Evolutionary conservation across 2,113 vertebrate species (phyloP).

Genomic region (Callaeas wilsoni): DNA sequence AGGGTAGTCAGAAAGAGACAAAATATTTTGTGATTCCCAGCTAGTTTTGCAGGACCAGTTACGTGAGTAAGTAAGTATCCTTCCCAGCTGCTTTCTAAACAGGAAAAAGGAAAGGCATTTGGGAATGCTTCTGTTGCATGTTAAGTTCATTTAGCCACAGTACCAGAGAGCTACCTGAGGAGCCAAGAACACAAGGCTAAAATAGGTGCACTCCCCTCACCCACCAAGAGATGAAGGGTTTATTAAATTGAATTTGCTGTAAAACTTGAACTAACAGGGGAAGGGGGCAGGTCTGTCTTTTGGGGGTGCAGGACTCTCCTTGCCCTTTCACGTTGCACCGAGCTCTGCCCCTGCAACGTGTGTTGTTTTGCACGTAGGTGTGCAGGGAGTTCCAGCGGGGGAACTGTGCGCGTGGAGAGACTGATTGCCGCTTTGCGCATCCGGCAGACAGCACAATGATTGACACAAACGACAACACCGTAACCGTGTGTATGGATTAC

Average conservation of each 20-base stretch:
- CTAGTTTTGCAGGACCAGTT: neutral
- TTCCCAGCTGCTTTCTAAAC: neutral
- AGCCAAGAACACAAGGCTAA: neutral
- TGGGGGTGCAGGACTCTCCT: neutral
- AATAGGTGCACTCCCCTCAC: neutral
- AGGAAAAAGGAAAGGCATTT: neutral
- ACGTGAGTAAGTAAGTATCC: neutral
- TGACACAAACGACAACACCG: slow-evolving; percentile 93
- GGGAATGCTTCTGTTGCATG: neutral
- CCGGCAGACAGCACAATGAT: slow-evolving; percentile 96
- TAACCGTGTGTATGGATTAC: slow-evolving; percentile 99
- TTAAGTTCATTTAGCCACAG: neutral
- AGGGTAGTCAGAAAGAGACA: neutral
- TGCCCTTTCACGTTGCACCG: accelerated
- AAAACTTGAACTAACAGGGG: neutral
- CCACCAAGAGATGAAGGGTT: neutral
- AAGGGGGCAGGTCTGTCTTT: neutral
- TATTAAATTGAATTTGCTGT: neutral
- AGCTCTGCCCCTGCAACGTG: slow-evolving; percentile 18
- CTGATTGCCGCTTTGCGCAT: slow-evolving; percentile 95
- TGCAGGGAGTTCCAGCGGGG: slow-evolving; percentile 96
- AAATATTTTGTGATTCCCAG: neutral
- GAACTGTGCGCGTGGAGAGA: slow-evolving; percentile 92
- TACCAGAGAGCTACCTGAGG: neutral
- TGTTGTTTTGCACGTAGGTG: slow-evolving; percentile 76